Percentiles rank a stretch among this genome's conserved stretches.
phyloP scores from a whole-genome alignment of 2,113 vertebrate species.

The Pipra filicauda region DNA sequence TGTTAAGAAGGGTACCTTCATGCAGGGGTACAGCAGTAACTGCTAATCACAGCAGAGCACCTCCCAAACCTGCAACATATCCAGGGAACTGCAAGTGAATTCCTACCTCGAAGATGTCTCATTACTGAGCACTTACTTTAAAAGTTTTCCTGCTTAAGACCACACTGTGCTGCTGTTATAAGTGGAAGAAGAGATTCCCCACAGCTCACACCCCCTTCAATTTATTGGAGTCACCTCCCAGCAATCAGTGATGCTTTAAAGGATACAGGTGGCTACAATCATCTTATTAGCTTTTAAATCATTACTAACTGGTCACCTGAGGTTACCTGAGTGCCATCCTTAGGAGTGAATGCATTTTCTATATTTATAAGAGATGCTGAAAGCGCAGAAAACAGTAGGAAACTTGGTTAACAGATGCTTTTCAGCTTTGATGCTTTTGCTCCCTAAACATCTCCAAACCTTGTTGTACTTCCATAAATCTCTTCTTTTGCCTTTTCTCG shows the following conservation, averaged over 20 bases:
- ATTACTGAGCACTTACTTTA: not conserved
- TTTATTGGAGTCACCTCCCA: not conserved
- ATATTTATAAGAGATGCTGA: not conserved
- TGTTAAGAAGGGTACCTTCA: not conserved
- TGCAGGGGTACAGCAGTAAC: not conserved
- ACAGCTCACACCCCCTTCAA: not conserved
- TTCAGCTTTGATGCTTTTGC: not conserved
- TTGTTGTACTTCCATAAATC: not conserved
- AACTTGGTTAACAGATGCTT: not conserved
- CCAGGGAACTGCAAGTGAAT: not conserved
- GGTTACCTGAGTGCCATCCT: not conserved
- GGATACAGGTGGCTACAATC: not conserved
- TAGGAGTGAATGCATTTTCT: not conserved
- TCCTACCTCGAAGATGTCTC: not conserved
- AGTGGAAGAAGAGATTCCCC: not conserved
- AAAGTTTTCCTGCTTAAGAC: not conserved
- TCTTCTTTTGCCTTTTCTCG: not conserved
- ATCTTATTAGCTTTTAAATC: not conserved
- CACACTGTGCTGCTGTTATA: not conserved
- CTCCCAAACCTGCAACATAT: not conserved
- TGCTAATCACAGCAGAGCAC: not conserved
- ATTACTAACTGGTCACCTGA: not conserved
- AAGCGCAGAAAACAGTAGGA: not conserved
- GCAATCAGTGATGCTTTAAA: not conserved
- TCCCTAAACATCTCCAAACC: not conserved